Evolutionary conservation across 2,888 invertebrate genomes (phyloP), one percentile per base, ranked within the genome.

Genomic region (Eurois occulta): DNA sequence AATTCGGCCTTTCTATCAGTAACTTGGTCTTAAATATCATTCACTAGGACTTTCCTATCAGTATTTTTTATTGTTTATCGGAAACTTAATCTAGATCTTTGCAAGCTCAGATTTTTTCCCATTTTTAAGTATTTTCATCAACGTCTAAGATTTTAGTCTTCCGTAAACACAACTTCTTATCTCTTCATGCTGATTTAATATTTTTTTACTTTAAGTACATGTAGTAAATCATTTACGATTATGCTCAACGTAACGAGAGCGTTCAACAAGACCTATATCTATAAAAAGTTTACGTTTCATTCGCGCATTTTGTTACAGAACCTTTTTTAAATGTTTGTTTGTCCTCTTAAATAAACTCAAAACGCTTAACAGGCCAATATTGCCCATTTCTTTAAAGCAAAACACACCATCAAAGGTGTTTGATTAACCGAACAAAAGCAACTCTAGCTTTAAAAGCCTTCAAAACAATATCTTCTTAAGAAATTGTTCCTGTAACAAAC

Each of bases 391-490:
- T 55, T 83, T 60, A 55, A 66, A 74, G 28, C 35, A 43, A 86
- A 76, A 75, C 43, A 65, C 73, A 70, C 73, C 87, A 78, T 80
- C 72, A 80, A 80, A 78, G 71, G 77, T 85, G 77, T 88, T 90
- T 91, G 88, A 91, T 91, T 91, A 90, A 87, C 85, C 46, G 67
- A 85, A 91, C 91, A 90, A 89, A 86, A 79, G 83, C 58, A 38
- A 62, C 58, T 80, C 77, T 88, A 86, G 79, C 79, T 62, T 52
- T 75, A 79, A 89, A 84, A 78, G 65, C 55, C 55, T 73, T 85
- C 55, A 78, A 86, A 80, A 88, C 84, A 89, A 88, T 87, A 85
- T 83, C 75, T 65, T 80, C 21, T 58, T 81, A 80, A 87, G 78
- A 85, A 80, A 86, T 89, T 90, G 87, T 91, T 87, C 88, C 85